Percentiles rank a stretch among this genome's conserved stretches.
phyloP scores from a whole-genome alignment of 2,888 invertebrate genomes.

The Opisthograptis luteolata region DNA sequence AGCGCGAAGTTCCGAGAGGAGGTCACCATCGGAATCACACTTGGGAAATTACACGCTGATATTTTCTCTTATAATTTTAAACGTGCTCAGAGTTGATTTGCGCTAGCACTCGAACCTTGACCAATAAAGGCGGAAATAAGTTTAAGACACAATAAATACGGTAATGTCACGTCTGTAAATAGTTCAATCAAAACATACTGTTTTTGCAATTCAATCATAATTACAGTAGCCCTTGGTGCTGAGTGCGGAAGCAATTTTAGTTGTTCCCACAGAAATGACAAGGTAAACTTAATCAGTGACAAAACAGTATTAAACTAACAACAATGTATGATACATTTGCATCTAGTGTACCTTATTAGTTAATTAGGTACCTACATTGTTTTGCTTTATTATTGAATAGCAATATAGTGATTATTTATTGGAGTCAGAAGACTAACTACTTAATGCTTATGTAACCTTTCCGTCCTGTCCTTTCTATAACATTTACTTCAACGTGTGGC shows the following conservation, averaged over 20 bases:
- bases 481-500: too few relatives aligned
- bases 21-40: too few relatives aligned
- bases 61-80: too few relatives aligned
- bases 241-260: constrained; percentile 34
- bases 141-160: too few relatives aligned
- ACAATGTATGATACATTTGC: not conserved
- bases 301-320: constrained; percentile 26
- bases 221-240: constrained; percentile 31
- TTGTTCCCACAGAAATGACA: constrained; percentile 30
- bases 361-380: too few relatives aligned
- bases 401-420: too few relatives aligned
- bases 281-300: constrained; percentile 27
- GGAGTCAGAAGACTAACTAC: too few relatives aligned
- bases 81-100: too few relatives aligned
- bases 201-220: constrained; percentile 26
- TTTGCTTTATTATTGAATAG: too few relatives aligned
- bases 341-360: not conserved
- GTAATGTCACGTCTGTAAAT: constrained; percentile 16
- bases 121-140: not conserved
- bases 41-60: too few relatives aligned
- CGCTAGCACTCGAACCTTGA: not conserved
- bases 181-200: constrained; percentile 4
- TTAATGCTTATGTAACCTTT: too few relatives aligned
- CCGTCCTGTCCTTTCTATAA: too few relatives aligned
- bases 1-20: not conserved